These are phyloP conservation scores for Brienomyrus brachyistius DNA, from an alignment of 2,113 vertebrate genomes.

Conservation along the genomic window DNA sequence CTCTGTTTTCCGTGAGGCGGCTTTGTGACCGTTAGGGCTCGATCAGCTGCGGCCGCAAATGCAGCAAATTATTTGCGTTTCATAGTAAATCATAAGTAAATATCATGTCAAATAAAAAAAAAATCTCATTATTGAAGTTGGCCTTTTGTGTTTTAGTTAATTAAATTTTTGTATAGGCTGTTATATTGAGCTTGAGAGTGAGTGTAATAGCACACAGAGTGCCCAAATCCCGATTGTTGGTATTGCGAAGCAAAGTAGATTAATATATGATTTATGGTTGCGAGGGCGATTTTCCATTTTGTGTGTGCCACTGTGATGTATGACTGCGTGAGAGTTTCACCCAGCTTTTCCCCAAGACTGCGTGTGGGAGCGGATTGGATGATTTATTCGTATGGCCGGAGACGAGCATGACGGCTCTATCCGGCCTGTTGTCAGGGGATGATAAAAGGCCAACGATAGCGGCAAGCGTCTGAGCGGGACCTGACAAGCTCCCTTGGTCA, in stretches of 20 bases:
- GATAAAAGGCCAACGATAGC: conserved; percentile 27
- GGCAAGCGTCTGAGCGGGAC: not conserved
- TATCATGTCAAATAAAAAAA: conserved; percentile 4
- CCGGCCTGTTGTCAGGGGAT: conserved; percentile 16
- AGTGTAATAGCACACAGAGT: conserved; percentile 20
- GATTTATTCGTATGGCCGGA: conserved; percentile 35
- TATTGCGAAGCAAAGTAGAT: conserved; percentile 30
- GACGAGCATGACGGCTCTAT: conserved; percentile 28
- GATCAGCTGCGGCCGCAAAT: not conserved
- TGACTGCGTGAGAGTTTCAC: conserved; percentile 28
- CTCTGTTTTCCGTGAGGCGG: not conserved
- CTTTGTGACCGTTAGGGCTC: not conserved
- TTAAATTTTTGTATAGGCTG: not conserved
- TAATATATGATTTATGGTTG: conserved; percentile 37
- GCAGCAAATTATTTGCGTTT: not conserved
- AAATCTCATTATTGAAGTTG: conserved; percentile 5
- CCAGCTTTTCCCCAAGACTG: conserved; percentile 27
- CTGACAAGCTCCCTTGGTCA: conserved; percentile 20
- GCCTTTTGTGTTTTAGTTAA: conserved; percentile 10
- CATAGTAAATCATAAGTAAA: conserved; percentile 7
- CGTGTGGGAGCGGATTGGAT: conserved; percentile 26
- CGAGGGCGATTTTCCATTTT: conserved; percentile 35
- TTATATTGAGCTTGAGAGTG: conserved; percentile 17
- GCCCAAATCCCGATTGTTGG: conserved; percentile 26
- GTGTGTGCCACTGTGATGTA: conserved; percentile 37